phyloP scores from a whole-genome alignment of 2,888 invertebrate genomes.

The Cacoxenus indagator region DNA sequence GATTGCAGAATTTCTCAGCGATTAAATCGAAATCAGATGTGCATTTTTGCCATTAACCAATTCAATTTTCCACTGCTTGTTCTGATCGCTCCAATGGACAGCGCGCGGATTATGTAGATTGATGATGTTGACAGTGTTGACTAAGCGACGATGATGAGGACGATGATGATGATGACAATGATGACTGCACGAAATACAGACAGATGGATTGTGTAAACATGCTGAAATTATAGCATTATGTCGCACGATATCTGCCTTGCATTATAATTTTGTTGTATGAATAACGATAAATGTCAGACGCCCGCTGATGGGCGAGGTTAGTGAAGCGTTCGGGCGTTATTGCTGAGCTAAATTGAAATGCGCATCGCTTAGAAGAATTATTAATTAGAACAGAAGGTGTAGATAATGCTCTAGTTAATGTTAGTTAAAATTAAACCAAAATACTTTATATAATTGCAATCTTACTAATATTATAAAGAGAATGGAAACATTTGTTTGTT shows the following conservation, averaged over 20 bases:
- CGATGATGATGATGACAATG: no score
- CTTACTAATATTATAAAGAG: no score
- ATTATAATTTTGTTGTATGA: slow-evolving; percentile 5
- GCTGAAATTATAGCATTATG: slow-evolving; percentile 57
- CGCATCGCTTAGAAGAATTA: no score
- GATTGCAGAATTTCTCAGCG: slow-evolving; percentile 63
- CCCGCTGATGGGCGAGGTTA: background rate
- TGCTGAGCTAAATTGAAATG: no score
- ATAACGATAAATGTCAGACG: background rate
- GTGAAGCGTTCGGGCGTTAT: no score
- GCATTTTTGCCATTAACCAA: slow-evolving; percentile 38
- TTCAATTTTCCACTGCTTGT: slow-evolving; percentile 24
- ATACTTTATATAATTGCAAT: no score
- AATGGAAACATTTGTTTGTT: no score
- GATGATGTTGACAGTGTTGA: slow-evolving; percentile 40
- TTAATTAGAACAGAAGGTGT: no score
- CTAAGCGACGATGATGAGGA: background rate
- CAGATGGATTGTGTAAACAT: slow-evolving; percentile 57
- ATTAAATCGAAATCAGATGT: slow-evolving; percentile 68
- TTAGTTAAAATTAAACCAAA: no score
- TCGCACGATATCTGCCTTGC: background rate
- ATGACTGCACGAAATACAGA: background rate
- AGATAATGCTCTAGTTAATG: no score
- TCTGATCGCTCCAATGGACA: slow-evolving; percentile 18
- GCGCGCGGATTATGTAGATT: slow-evolving; percentile 35